phyloP scores from a whole-genome alignment of 2,888 invertebrate species.

The Leptinotarsa peninsularis region DNA sequence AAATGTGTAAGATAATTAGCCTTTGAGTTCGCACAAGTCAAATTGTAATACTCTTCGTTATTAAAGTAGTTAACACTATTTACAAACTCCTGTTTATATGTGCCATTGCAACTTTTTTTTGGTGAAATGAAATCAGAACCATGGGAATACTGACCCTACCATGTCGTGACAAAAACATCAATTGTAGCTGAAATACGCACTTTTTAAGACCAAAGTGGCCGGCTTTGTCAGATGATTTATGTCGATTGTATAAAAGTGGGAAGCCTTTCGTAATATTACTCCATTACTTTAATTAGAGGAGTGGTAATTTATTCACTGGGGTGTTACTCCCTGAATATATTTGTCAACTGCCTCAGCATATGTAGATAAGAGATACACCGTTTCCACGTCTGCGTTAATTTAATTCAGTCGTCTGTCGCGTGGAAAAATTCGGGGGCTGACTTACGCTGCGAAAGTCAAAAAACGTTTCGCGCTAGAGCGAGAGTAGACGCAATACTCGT shows the following conservation, averaged over 20 bases:
- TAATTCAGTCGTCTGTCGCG: background rate
- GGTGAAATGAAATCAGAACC: background rate
- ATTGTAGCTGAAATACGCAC: background rate
- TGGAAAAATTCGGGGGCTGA: background rate
- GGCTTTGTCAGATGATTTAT: constrained; percentile 4
- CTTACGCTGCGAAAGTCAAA: background rate
- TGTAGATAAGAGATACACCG: background rate
- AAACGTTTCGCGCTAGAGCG: background rate
- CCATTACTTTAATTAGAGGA: constrained; percentile 46
- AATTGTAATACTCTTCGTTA: no score
- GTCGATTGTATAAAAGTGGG: background rate
- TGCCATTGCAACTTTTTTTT: background rate
- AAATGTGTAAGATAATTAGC: no score
- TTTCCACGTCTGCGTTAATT: background rate
- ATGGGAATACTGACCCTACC: background rate
- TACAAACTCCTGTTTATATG: no score
- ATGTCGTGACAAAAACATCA: background rate
- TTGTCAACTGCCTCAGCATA: background rate
- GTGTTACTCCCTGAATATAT: constrained; percentile 33
- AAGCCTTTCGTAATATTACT: background rate
- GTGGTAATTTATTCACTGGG: constrained; percentile 42
- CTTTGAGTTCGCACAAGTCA: no score
- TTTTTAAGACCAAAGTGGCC: background rate
- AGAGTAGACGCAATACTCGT: background rate
- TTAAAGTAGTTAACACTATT: no score